Evolutionary conservation across 2,113 vertebrate species (phyloP), one percentile per base, ranked within the genome.

Genomic region (Cervus canadensis): DNA sequence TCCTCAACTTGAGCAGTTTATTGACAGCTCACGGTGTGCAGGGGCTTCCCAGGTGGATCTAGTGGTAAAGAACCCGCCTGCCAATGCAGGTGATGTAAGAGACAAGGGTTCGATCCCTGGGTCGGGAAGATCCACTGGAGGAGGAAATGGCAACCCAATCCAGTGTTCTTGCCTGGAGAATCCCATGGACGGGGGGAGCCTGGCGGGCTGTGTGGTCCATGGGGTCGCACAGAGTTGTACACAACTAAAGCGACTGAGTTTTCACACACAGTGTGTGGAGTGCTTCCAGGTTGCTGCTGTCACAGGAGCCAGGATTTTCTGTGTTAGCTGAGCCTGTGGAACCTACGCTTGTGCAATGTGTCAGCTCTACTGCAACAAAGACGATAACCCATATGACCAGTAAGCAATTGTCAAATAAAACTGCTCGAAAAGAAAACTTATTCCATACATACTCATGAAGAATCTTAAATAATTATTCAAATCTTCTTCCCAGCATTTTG

Each of bases 381-480:
- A 87, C 1, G 96, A 60, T 1, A 87, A 96, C 92, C 86, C 0
- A 6, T 82, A 54, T 96, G 93, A 48, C 0, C 21, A 3, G 15
- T 84, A 40, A 57, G 23, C 15, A 16, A 28, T 82, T 21, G 0
- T 57, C 33, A 30, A 59, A 48, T 48, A 60, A 87, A 91, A 1
- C 84, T 5, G 1, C 4, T 88, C 76, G 26, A 57, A 40, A 1
- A 0, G 6, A 4, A 23, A 40, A 40, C 62, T 64, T 64, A 60
- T 15, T 3, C 3, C 52, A 98, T 97, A 95, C 91, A 99, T 99
- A 99, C 99, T 99, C 19, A 99, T 95, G 97, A 99, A 99, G 64
- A 99, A 99, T 95, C 99, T 99, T 82, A 99, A 97, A 98, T 99
- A 99, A 82, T 99, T 99, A 56, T 99, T 99, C 19, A 99, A 98